Evolutionary conservation across 2,888 invertebrate species (phyloP).

Genomic region (Thera obeliscata): DNA sequence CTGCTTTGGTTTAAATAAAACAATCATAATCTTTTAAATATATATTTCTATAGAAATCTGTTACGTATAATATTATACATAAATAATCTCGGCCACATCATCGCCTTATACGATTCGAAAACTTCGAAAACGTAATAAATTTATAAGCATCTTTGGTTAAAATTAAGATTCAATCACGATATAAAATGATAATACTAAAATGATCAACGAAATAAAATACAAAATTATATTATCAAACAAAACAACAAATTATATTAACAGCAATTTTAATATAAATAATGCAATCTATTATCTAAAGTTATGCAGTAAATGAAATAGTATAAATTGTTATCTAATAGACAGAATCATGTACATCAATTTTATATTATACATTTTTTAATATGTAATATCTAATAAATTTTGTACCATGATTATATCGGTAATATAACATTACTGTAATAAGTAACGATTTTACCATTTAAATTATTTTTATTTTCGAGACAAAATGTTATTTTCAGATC

Average conservation of each 20-base stretch:
- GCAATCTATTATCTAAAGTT: neutral
- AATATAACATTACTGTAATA: constrained; percentile 26
- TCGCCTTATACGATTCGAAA: constrained; percentile 31
- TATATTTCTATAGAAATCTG: constrained; percentile 78
- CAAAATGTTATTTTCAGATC: neutral
- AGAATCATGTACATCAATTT: neutral
- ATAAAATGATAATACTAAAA: constrained; percentile 40
- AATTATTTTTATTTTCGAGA: constrained; percentile 6
- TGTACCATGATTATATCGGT: constrained; percentile 12
- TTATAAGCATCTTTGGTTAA: constrained; percentile 70
- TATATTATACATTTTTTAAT: neutral
- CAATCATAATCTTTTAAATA: constrained; percentile 71
- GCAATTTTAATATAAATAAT: constrained; percentile 4
- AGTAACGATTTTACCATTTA: constrained; percentile 29
- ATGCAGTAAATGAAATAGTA: neutral
- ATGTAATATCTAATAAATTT: neutral
- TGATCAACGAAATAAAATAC: constrained; percentile 60
- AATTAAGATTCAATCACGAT: constrained; percentile 60
- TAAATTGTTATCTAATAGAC: neutral
- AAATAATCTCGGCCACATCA: constrained; percentile 48
- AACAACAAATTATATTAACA: neutral
- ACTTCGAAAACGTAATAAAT: constrained; percentile 26
- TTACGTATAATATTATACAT: constrained; percentile 59
- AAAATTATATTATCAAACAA: constrained; percentile 11
- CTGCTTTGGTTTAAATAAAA: constrained; percentile 49